Percentiles rank a stretch among this genome's conserved stretches.
Conservation (phyloP, 2,113 vertebrate species). For the Ceyx margarethae region DNA sequence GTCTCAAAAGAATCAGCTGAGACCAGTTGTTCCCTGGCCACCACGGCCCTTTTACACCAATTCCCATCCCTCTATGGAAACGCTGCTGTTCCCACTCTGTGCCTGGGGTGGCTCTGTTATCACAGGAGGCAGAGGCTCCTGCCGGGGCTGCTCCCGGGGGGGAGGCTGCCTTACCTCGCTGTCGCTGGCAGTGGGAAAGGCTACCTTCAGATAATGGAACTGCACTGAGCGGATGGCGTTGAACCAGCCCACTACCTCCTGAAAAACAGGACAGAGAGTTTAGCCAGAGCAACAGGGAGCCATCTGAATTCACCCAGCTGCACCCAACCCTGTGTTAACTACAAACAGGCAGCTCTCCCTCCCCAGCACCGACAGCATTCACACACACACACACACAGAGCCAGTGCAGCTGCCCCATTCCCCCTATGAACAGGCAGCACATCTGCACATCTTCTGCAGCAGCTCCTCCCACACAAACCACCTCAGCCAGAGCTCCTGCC, state of each 20-base stretch:
- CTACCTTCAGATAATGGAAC: conserved; percentile 89
- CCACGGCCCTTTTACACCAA: not conserved
- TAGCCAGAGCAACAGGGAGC: not conserved
- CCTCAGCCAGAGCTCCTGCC: not conserved
- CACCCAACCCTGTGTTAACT: not conserved
- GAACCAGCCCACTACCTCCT: conserved; percentile 92
- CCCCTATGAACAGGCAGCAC: not conserved
- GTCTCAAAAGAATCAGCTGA: not conserved
- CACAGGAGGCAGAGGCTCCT: not conserved
- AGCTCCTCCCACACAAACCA: not conserved
- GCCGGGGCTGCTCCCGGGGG: too few species aligned
- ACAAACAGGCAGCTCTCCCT: not conserved
- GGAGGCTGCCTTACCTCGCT: conserved; percentile 76
- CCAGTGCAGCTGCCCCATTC: not conserved
- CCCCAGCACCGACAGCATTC: not conserved
- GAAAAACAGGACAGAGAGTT: not conserved
- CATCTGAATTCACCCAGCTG: not conserved
- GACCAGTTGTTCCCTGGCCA: not conserved
- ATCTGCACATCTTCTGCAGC: not conserved
- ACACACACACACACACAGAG: not conserved
- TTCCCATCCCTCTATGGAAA: not conserved
- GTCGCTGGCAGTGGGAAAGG: conserved; percentile 86
- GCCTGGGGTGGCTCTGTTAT: not conserved
- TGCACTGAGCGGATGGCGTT: conserved; percentile 87
- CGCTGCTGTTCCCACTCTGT: not conserved